Percentiles rank a stretch among this genome's conserved stretches.
These are phyloP conservation scores for Ceratosolen solmsi DNA, from an alignment of 1,140 invertebrate genomes.

Conservation along the genomic window DNA sequence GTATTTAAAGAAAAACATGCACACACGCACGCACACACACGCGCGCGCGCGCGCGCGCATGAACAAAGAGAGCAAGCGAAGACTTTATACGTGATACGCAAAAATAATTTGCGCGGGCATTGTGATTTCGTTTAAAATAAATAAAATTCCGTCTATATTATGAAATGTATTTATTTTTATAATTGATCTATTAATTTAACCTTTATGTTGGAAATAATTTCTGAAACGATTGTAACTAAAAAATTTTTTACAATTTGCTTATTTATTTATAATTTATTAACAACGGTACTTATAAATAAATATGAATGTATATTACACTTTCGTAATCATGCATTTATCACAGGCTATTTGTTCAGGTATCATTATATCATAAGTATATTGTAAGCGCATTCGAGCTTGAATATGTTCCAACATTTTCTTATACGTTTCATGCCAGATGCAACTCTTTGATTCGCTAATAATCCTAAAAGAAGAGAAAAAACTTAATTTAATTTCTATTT, in stretches of 20 bases:
- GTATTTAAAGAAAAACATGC: constrained; percentile 56
- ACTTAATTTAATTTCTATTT: background rate
- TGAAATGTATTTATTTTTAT: constrained; percentile 44
- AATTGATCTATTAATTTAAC: background rate
- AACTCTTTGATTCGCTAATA: constrained; percentile 31
- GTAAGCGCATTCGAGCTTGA: constrained; percentile 34
- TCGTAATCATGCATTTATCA: constrained; percentile 27
- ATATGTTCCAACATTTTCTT: constrained; percentile 46
- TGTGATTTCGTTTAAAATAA: constrained; percentile 67
- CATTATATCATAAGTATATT: constrained; percentile 29
- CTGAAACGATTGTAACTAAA: background rate
- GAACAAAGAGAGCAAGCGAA: constrained; percentile 55
- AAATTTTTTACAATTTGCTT: background rate
- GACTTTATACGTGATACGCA: constrained; percentile 62
- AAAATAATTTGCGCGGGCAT: constrained; percentile 65
- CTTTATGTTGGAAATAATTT: background rate
- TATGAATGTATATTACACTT: background rate
- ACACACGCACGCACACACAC: too few species aligned
- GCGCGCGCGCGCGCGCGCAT: too few species aligned
- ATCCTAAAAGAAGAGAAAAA: constrained; percentile 37
- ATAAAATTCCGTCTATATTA: constrained; percentile 66
- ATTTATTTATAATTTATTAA: constrained; percentile 1
- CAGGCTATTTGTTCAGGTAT: constrained; percentile 38
- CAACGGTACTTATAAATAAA: background rate
- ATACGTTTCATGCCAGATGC: constrained; percentile 48